Evolutionary conservation across 1,140 invertebrate species (phyloP), one percentile per base, ranked within the genome.

Genomic region (Penaeus indicus): DNA sequence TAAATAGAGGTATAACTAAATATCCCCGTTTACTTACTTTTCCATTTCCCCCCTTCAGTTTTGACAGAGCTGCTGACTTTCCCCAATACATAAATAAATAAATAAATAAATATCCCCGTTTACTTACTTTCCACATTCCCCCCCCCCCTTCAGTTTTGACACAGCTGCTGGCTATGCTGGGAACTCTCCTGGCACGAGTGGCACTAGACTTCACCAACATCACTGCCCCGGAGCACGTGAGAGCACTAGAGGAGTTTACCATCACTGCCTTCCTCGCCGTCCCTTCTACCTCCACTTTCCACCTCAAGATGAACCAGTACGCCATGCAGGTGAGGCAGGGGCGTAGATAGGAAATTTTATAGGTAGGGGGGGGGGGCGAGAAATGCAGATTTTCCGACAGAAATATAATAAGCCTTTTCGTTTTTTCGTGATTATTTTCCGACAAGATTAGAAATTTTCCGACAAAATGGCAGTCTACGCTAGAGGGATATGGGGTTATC

Each of bases 221-320:
- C 4, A 81, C 27, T 63, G 38, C 61, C 0, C 77, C 78, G 4
- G 75, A 86, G 5, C 85, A 86, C 78, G 22, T 64, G 13, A 61
- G 63, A 62, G 62, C 54, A 2, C 22, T 86, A 2, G 38, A 77
- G 69, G 77, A 80, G 18, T 69, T 81, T 10, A 64, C 78, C 25
- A 19, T 86, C 27, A 47, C 18, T 3, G 38, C 85, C 18, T 80
- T 86, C 16, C 42, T 86, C 10, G 75, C 77, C 61, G 32, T 80
- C 1, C 85, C 85, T n/a, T 67, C 85, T 61, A 86, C 85, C 62
- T 80, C 77, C 62, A 80, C 78, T 78, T 86, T 86, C 85, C 79
- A 62, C 7, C 78, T 86, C 5, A n/a, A 63, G 18, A 62, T 86
- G 62, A 86, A 86, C 42, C 62, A 25, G 21, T 25, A 16, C 1